Base-by-base conservation (phyloP, 2,797 vertebrate species). In the Pyrrhura leucotis region DNA sequence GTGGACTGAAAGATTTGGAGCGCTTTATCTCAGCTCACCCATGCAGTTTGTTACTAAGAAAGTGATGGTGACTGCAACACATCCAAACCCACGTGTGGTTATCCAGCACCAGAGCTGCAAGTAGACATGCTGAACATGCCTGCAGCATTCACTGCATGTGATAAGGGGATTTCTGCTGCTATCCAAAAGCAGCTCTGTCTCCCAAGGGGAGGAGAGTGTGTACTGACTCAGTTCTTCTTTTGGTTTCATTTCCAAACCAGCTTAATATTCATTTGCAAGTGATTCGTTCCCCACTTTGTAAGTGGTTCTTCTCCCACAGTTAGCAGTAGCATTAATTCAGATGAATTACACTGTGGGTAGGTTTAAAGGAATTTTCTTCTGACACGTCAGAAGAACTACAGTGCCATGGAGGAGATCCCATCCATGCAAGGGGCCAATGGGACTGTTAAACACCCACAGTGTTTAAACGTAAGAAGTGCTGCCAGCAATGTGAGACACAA, bases 211-310 rank as follows among this genome's bases (percentile, higher is more conserved):
- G 26, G 51, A 53, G 33, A 69, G 39, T 31, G 85, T 77, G 50
- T 42, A 19, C 26, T 53, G 45, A 54, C 51, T 82, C 65, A n/a
- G 35, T 79, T 88, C 90, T 91, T 72, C 50, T 74, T 89, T 81
- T 45, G n/a, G 16, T 68, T 82, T 84, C 62, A n/a, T 85, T 96
- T 97, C 80, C 76, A 91, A 93, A 88, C 6, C 16, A 93, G 78
- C 94, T 96, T 85, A 96, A 93, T 94, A 93, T 93, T 93, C 81
- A 97, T 97, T 95, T 96, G 85, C 85, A 83, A 91, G 82, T 93
- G 90, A 95, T 95, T 92, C 93, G 81, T 85, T 88, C 89, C 92
- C 91, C 31, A 42, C 80, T 96, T 96, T 89, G 93, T 90, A 86
- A 92, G 74, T 18, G 45, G 74, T 87, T 96, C 71, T 62, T 61